Conservation (phyloP, 2,888 invertebrate species). For the Dyspetes luteomarginatus region DNA sequence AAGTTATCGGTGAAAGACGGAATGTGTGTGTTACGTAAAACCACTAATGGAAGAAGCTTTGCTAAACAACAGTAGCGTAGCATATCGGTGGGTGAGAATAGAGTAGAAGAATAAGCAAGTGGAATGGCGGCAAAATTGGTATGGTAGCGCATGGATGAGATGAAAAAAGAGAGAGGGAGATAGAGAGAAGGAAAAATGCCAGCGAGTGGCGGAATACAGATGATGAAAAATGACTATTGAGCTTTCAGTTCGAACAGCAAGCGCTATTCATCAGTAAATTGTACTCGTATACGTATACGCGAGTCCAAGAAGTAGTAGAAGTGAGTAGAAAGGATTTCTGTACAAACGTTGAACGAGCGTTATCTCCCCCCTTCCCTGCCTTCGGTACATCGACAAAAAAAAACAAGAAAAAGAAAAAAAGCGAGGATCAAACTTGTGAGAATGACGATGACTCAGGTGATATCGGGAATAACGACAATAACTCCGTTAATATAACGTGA, state of each 20-base stretch:
- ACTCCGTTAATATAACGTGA: slow-evolving; percentile 15
- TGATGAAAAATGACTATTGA: slow-evolving; percentile 30
- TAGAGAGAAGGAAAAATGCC: background rate
- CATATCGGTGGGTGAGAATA: slow-evolving; percentile 22
- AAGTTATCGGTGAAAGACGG: too few relatives aligned
- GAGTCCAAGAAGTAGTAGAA: slow-evolving; percentile 20
- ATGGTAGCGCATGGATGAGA: background rate
- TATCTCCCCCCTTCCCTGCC: background rate
- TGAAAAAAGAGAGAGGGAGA: background rate
- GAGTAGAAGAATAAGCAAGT: too few relatives aligned
- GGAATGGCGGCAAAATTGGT: background rate
- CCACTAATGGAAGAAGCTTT: slow-evolving; percentile 59
- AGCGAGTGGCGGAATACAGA: slow-evolving; percentile 4
- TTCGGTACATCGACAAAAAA: background rate
- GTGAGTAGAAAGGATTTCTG: slow-evolving; percentile 18
- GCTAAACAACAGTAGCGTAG: slow-evolving; percentile 43
- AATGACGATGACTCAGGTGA: background rate
- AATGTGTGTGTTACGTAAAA: slow-evolving; percentile 26
- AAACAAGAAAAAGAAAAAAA: background rate
- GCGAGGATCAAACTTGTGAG: background rate
- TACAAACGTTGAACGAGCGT: slow-evolving; percentile 8
- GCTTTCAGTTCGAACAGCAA: background rate
- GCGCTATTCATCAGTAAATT: too few relatives aligned
- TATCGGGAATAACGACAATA: background rate
- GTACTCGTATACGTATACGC: too few relatives aligned